Conservation (phyloP, 2,113 vertebrate genomes). For the Thalassoma bifasciatum region DNA sequence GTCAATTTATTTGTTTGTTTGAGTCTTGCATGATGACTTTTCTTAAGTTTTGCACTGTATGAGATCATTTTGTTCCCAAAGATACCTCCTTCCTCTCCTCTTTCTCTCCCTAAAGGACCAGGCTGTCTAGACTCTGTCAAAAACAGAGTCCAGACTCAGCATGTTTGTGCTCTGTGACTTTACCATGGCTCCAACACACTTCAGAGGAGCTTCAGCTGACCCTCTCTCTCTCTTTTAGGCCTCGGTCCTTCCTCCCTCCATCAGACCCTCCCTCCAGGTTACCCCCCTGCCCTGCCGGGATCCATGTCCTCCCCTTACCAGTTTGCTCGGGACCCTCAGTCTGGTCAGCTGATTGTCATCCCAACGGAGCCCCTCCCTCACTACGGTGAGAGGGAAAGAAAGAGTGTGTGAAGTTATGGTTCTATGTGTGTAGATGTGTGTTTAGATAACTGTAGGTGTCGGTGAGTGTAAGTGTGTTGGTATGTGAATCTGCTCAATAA, state of each 20-base stretch:
- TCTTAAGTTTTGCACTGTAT: too few relatives aligned
- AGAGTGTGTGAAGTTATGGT: too few relatives aligned
- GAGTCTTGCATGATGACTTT: too few relatives aligned
- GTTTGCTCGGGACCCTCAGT: constrained; percentile 95
- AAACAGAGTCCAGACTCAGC: constrained; percentile 29
- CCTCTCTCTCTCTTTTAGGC: constrained; percentile 76
- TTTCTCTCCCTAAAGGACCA: too few relatives aligned
- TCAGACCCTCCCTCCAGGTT: constrained; percentile 91
- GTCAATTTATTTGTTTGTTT: too few relatives aligned
- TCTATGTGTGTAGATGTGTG: too few relatives aligned
- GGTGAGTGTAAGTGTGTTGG: too few relatives aligned
- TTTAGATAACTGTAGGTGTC: too few relatives aligned
- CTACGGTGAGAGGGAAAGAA: constrained; percentile 67
- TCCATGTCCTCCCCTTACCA: constrained; percentile 93
- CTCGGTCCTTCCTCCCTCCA: constrained; percentile 91
- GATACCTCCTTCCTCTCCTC: too few relatives aligned
- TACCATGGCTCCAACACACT: background rate
- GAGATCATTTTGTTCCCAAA: too few relatives aligned
- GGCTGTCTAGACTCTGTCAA: constrained; percentile 65
- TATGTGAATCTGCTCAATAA: too few relatives aligned
- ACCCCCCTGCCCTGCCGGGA: constrained; percentile 88
- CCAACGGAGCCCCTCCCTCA: constrained; percentile 94
- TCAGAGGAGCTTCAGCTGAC: too few relatives aligned
- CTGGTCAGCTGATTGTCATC: constrained; percentile 95
- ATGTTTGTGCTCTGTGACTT: background rate